Evolutionary conservation across 1,140 invertebrate genomes (phyloP), one percentile per base, ranked within the genome.

Genomic region (Cephus cinctus): DNA sequence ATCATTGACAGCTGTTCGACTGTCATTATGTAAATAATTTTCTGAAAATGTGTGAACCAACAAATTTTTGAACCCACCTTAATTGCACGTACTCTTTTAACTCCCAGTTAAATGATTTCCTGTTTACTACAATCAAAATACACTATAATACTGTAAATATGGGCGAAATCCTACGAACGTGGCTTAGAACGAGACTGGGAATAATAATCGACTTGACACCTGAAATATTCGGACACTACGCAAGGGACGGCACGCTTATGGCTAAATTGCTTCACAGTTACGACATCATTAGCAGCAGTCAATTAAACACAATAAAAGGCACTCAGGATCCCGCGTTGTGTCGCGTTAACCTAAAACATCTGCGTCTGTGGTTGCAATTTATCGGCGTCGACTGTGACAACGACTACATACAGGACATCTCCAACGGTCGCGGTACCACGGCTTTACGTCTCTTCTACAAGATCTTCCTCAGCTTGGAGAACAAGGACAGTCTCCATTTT

Each of bases 381-480:
- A 57, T 84, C 2, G 73, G 77, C 34, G 72, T 83, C 9, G 58
- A 69, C 5, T 60, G 79, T 44, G 65, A 59, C 34, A 71, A 79
- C n/a, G 57, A 67, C 5, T 76, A 78, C 36, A 56, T 83, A 34
- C 52, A 65, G 1, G 75, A 74, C 27, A 75, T 83, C 4, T 77
- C 76, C 36, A 62, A 76, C 25, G 78, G 78, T 5, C 76, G 76
- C 45, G 76, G 77, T 15, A 72, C 73, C 6, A 59, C 73, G 0
- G 60, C 80, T 9, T 56, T 82, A 11, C 73, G 78, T 9, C 56
- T 85, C 6, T 80, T 83, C 57, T 83, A 83, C 64, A 76, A 82
- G 63, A 55, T 84, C 9, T 84, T 81, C 57, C 62, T 84, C 12
- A 69, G 71, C 49, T 65, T 85, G n/a, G 78, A 83, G 38, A 77